Conservation (phyloP, 37 sponge, comb jelly and placozoan genomes). For the Cliona cf. orientalis region DNA sequence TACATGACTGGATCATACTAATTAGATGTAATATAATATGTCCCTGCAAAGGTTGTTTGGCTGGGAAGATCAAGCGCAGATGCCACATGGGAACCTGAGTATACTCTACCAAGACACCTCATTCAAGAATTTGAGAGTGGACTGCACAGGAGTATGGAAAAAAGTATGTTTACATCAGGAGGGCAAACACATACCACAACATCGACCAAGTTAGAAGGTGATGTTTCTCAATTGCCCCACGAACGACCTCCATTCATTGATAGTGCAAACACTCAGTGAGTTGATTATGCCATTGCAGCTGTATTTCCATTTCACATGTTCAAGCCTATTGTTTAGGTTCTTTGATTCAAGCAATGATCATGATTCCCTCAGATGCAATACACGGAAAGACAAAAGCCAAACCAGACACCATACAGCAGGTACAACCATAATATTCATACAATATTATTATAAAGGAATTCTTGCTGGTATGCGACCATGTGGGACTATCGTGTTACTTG, state of each 20-base stretch:
- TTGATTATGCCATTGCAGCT: neutral
- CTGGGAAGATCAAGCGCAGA: conserved; percentile 12
- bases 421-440: neutral
- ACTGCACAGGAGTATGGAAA: neutral
- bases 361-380: neutral
- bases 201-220: neutral
- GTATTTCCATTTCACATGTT: neutral
- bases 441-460: conserved; percentile 2
- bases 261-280: neutral
- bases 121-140: conserved; percentile 23
- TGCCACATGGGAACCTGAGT: conserved; percentile 27
- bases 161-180: conserved; percentile 3
- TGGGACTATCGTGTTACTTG: conserved; percentile 5
- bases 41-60: conserved; percentile 23
- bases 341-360: neutral
- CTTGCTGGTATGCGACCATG: conserved; percentile 18
- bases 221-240: neutral
- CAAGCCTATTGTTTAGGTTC: neutral
- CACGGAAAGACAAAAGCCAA: neutral
- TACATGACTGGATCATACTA: too few species aligned
- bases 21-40: neutral
- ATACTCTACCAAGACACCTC: neutral
- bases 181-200: neutral
- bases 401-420: neutral
- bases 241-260: neutral